Evolutionary conservation across 2,888 invertebrate genomes (phyloP), one percentile per base, ranked within the genome.

Genomic region (Automeris io): DNA sequence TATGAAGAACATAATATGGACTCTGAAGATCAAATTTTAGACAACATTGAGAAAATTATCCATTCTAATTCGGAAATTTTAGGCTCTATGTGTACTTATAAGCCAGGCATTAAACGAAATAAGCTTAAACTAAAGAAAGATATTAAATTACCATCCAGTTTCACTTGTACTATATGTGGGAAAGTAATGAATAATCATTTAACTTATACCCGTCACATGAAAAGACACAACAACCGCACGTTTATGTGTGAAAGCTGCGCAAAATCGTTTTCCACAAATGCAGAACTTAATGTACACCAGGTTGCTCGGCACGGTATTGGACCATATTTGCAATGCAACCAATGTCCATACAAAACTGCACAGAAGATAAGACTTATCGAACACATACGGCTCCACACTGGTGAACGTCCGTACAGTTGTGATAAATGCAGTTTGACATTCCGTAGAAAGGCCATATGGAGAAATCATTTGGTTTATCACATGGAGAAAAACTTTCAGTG

Each of bases 221-320:
- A 79, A 51, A 55, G 74, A 1, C 85, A 83, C 33, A 73, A 53
- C 1, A 66, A 67, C 2, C 78, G 61, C 38, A 55, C 58, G 23
- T 82, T 46, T 11, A 81, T 86, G 2, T 86, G 85, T 21, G 85
- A 86, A 37, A 69, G 76, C 1, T 85, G 83, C 11, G 85, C 73
- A 0, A 78, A 74, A 61, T 77, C 74, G 0, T 83, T 73, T 35
- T 68, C 79, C 0, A 59, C 68, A 0, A 48, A 61, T 0, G 47
- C 59, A 0, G 70, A 75, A 18, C 43, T 86, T 13, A 61, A 70
- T 18, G 57, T 63, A 19, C 85, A 86, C 33, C 68, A 66, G 49
- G 54, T 82, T 0, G 56, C 64, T 2, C 54, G 54, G 1, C 85
- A 85, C 4, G 78, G 69, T 1, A 70, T 67, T 0, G 83, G 82